Evolutionary conservation across 2,888 invertebrate genomes (phyloP).

Genomic region (Polyploca ridens): DNA sequence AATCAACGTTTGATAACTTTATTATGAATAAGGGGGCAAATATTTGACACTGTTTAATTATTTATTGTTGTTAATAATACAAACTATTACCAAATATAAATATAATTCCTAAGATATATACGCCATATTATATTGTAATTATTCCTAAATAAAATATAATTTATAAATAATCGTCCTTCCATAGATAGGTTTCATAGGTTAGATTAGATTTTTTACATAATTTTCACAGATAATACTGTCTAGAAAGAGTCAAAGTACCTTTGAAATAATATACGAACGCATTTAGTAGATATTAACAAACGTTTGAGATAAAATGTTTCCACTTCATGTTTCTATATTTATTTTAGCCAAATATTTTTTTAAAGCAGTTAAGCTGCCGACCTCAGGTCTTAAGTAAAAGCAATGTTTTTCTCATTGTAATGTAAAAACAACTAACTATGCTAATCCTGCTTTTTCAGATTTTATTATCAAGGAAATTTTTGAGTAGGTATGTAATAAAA

Average conservation of each 20-base stretch:
- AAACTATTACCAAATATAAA: not conserved
- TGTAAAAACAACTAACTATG: too few relatives aligned
- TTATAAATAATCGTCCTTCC: not conserved
- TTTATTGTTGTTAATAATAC: slow-evolving; percentile 1
- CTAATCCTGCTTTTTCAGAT: too few relatives aligned
- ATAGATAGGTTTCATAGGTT: not conserved
- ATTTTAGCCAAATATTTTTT: not conserved
- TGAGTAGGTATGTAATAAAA: too few relatives aligned
- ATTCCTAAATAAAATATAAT: too few relatives aligned
- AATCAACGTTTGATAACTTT: too few relatives aligned
- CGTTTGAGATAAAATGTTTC: not conserved
- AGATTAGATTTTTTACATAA: not conserved
- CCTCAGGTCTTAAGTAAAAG: too few relatives aligned
- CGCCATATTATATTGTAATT: not conserved
- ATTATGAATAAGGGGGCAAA: too few relatives aligned
- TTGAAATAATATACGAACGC: not conserved
- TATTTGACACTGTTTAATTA: not conserved
- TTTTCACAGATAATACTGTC: not conserved
- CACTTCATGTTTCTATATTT: not conserved
- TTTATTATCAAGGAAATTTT: too few relatives aligned
- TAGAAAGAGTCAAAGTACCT: not conserved
- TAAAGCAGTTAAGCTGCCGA: too few relatives aligned
- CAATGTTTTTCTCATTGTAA: too few relatives aligned
- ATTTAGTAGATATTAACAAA: too few relatives aligned
- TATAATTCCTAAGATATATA: not conserved